A percentile compares a stretch with the other conserved stretches of the same genome.
These are phyloP conservation scores for Gracilinanus agilis DNA, from an alignment of 2,113 vertebrate genomes.

Conservation along the genomic window DNA sequence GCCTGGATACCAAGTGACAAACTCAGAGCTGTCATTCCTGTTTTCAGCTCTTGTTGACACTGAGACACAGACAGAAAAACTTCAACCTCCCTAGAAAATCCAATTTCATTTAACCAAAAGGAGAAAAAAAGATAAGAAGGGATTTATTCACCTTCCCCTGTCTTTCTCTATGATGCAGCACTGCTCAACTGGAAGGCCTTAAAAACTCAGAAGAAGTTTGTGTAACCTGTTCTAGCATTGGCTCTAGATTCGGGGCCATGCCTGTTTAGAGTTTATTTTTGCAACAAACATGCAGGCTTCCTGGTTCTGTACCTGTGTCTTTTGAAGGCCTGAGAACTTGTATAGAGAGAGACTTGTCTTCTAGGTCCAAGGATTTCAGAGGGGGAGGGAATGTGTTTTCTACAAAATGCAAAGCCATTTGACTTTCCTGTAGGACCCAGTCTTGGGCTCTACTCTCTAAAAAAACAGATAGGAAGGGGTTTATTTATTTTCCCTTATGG, in stretches of 20 bases:
- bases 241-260: not conserved
- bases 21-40: conserved; percentile 8
- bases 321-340: conserved; percentile 22
- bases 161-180: not conserved
- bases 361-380: conserved; percentile 43
- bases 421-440: not conserved
- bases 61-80: not conserved
- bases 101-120: not conserved
- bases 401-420: conserved; percentile 25
- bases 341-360: conserved; percentile 14
- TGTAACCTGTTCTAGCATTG: not conserved
- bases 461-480: not conserved
- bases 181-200: not conserved
- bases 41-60: conserved; percentile 28
- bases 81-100: conserved; percentile 25
- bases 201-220: not conserved
- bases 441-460: not conserved
- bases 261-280: conserved; percentile 10
- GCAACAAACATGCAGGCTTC: conserved; percentile 10
- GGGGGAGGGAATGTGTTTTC: conserved; percentile 28
- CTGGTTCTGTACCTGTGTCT: conserved; percentile 11
- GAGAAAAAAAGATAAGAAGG: not conserved
- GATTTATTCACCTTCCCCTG: not conserved
- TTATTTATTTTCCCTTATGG: not conserved
- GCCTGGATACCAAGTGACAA: not conserved